Evolutionary conservation across 30 jellyfish, hydroid and myxozoan genomes (phyloP).

Genomic region (Pelagia noctiluca): DNA sequence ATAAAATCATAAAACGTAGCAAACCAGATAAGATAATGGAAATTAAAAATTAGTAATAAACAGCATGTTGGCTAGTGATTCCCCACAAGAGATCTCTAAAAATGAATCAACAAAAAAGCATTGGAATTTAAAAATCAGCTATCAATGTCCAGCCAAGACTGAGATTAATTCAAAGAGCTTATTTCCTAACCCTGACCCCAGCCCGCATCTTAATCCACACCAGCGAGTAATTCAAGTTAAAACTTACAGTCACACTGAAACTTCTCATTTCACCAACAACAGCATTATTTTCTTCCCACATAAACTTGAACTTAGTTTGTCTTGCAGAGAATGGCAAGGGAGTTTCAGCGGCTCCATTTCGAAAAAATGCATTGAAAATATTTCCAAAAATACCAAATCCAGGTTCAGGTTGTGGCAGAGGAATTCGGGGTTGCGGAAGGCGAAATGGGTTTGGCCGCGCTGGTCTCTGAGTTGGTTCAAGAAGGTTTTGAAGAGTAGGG

Average conservation of each 20-base stretch:
- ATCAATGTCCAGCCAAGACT: too few relatives aligned
- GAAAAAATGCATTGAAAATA: conserved; percentile 5
- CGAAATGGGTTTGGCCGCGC: neutral
- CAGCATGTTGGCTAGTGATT: too few relatives aligned
- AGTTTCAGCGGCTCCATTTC: conserved; percentile 24
- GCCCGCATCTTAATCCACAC: neutral
- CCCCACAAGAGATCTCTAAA: too few relatives aligned
- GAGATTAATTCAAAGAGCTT: too few relatives aligned
- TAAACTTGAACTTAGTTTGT: conserved; percentile 39
- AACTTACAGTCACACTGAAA: conserved; percentile 36
- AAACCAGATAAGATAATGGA: too few relatives aligned
- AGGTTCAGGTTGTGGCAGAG: neutral
- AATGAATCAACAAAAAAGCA: too few relatives aligned
- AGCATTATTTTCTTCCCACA: conserved; percentile 50
- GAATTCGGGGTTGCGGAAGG: neutral
- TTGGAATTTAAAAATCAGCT: too few relatives aligned
- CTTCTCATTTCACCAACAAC: conserved; percentile 72
- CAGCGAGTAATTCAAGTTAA: neutral
- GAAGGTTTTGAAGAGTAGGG: neutral
- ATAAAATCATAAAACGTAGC: too few relatives aligned
- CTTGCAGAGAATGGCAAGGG: conserved; percentile 49
- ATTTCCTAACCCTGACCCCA: too few relatives aligned
- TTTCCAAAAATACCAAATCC: conserved; percentile 42
- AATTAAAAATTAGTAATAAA: too few relatives aligned
- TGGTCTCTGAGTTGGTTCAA: neutral